phyloP scores from a whole-genome alignment of 1,140 invertebrate genomes.

The Streblospio benedicti region DNA sequence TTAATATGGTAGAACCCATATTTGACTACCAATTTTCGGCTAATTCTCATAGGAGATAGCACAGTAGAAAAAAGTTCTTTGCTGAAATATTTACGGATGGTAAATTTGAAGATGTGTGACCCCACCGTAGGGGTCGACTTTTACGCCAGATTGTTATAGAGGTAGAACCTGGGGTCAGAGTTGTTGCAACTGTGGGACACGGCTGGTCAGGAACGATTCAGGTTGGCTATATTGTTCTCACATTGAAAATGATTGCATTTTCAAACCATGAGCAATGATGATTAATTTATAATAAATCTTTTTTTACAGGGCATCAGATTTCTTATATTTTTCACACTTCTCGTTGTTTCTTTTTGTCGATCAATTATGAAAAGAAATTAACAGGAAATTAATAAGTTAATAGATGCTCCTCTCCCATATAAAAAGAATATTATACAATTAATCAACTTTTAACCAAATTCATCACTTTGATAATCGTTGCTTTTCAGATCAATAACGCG shows the following conservation, averaged over 20 bases:
- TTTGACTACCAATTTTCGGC: conserved; percentile 94
- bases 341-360: too few species aligned
- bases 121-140: conserved; percentile 97
- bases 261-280: too few species aligned
- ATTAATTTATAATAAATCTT: too few species aligned
- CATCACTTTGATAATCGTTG: too few species aligned
- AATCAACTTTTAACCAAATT: too few species aligned
- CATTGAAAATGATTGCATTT: too few species aligned
- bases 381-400: too few species aligned
- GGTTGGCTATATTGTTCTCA: conserved; percentile 47
- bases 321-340: too few species aligned
- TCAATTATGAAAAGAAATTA: too few species aligned
- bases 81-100: conserved; percentile 97
- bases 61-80: conserved; percentile 84
- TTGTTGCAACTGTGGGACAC: conserved; percentile 97
- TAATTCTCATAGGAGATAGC: conserved; percentile 96
- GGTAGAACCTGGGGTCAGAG: conserved; percentile 78
- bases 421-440: too few species aligned
- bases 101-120: conserved; percentile 91
- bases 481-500: conserved; percentile 66
- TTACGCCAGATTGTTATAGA: conserved; percentile 89
- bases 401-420: too few species aligned
- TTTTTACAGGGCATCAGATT: too few species aligned
- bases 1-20: conserved; percentile 79
- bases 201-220: conserved; percentile 93